Base-by-base conservation (phyloP, 2,888 invertebrate genomes). In the Galeopsomyia nigrocyanea region DNA sequence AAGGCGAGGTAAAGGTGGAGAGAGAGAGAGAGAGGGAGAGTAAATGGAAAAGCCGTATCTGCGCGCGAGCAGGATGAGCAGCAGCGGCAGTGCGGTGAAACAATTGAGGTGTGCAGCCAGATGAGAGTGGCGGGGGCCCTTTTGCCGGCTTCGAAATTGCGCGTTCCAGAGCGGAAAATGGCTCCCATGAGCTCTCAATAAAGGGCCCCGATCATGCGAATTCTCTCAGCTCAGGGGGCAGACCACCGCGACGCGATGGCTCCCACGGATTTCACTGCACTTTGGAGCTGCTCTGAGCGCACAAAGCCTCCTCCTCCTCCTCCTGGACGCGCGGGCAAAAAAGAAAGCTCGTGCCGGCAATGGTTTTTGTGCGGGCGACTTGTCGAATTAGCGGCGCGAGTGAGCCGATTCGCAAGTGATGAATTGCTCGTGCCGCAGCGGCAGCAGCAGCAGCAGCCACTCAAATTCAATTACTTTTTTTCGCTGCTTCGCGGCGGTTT, bases 371-470 rank as follows among this genome's bases (percentile, higher is more conserved):
- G 26, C 22, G 17, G 22, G n/a, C 21, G 49, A 61, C 58, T 71
- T 67, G 60, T 71, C 73, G 75, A 75, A 75, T 75, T 75, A 75
- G 69, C 71, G 55, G 73, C 72, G 65, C 68, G 73, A 73, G 73
- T 67, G 70, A 39, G 53, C 63, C 60, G 68, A 68, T 73, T 68
- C 66, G 57, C 39, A 66, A 66, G 66, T 74, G 74, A 74, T 74
- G 74, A 74, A 74, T 74, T 74, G 74, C 63, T 21, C 66, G 70
- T 51, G 69, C 62, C 14, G 39, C 39, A n/a, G n/a, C n/a, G n/a
- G n/a, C n/a, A n/a, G n/a, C n/a, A n/a, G n/a, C n/a, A n/a, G n/a
- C n/a, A n/a, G n/a, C 13, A 53, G 66, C 65, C 61, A 66, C 56
- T 61, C 66, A 61, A 70, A 74, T 74, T 74, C 74, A 74, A 74